Evolutionary conservation across 2,113 vertebrate genomes (phyloP), one percentile per base, ranked within the genome.

Genomic region (Donacobius atricapilla): DNA sequence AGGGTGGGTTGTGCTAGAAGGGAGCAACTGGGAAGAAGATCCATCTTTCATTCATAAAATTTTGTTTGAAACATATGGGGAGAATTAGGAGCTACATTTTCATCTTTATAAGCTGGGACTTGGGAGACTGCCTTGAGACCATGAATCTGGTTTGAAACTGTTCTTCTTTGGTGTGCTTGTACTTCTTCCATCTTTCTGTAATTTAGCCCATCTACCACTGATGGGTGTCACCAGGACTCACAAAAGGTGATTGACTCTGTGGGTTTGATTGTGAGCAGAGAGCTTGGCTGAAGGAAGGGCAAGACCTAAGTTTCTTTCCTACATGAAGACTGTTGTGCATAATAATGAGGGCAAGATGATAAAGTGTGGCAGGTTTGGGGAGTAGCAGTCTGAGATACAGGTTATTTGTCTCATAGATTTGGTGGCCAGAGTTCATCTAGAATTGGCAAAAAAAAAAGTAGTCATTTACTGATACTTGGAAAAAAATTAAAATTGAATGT

Each of bases 11-110:
- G 71, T 0, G 0, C 76, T 90, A 56, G 68, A 90, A 85, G 33
- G 63, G 66, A 96, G 44, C 54, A 76, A 63, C 71, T 66, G 60
- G 35, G 76, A 90, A 47, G 42, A 77, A 68, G 68, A 73, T 50
- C 39, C 72, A 56, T 94, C 79, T 64, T 96, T 90, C 79, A 78
- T 89, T 93, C 90, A 71, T 68, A 90, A 86, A 37, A 56, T 81
- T 86, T 81, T 75, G 64, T 89, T 58, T 81, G 80, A 92, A 86
- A 45, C 92, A 89, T 63, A 78, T 37, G 83, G 86, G n/a, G 75
- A 83, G 68, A 93, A 88, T 96, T 83, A 90, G 56, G 51, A 86
- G 23, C 39, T 88, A 37, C 42, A 35, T 94, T 96, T 96, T 96
- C 85, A 60, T 95, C 68, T 78, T n/a, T 23, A 37, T 71, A 92